phyloP scores from a whole-genome alignment of 2,113 vertebrate species.

The Chionis minor region DNA sequence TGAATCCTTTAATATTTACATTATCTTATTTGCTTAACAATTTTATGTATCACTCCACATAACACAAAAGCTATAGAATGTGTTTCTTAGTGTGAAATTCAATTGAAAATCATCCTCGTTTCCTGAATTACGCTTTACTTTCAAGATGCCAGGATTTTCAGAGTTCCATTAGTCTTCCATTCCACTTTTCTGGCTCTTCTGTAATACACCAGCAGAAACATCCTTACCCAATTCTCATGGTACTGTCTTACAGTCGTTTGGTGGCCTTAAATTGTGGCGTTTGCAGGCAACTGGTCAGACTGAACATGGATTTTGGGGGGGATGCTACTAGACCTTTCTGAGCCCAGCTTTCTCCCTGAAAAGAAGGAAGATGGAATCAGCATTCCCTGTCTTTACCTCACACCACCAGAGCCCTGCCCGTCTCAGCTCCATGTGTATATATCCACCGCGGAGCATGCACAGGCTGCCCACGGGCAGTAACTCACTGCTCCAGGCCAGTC shows the following conservation, averaged over 20 bases:
- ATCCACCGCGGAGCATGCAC: fast-evolving
- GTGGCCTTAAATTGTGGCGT: neutral
- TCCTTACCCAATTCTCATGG: neutral
- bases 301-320: neutral
- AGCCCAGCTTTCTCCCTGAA: neutral
- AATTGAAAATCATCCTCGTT: neutral
- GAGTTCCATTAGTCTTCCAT: neutral
- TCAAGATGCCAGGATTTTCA: neutral
- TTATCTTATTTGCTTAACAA: neutral
- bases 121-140: neutral
- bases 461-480: neutral
- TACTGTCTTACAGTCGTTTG: too few species aligned
- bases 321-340: neutral
- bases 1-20: neutral
- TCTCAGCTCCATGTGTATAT: fast-evolving
- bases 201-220: neutral
- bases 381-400: too few species aligned
- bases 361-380: neutral
- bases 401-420: neutral
- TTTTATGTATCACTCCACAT: neutral
- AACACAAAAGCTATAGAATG: neutral
- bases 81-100: neutral
- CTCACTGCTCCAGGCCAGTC: neutral
- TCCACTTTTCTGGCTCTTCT: neutral
- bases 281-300: neutral